phyloP scores from a whole-genome alignment of 1,140 invertebrate species.

The Drosophila persimilis region DNA sequence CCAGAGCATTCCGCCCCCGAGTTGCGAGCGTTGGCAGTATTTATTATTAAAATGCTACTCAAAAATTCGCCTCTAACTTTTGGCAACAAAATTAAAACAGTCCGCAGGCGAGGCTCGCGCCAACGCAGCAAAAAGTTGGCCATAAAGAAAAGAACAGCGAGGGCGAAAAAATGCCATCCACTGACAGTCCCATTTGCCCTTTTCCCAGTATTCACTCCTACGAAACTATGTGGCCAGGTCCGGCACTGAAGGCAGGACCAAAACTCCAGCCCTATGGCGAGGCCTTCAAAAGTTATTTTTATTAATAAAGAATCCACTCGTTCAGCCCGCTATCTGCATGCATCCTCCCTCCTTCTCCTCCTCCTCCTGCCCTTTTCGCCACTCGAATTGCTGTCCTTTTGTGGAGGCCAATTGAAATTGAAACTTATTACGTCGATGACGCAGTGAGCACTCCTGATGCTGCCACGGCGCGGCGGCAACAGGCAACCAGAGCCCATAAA shows the following conservation, averaged over 20 bases:
- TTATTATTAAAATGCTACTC: constrained; percentile 78
- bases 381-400: constrained; percentile 37
- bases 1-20: constrained; percentile 13
- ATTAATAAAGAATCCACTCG: constrained; percentile 62
- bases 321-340: constrained; percentile 10
- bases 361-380: not conserved
- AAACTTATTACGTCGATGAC: constrained; percentile 69
- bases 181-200: constrained; percentile 20
- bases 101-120: constrained; percentile 36
- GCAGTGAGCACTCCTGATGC: constrained; percentile 10
- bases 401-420: constrained; percentile 69
- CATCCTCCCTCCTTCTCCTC: no score
- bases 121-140: constrained; percentile 63
- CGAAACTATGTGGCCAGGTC: constrained; percentile 46
- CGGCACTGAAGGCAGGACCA: not conserved
- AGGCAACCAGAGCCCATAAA: constrained; percentile 29
- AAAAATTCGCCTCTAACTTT: constrained; percentile 63
- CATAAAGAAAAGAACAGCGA: constrained; percentile 44
- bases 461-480: constrained; percentile 14
- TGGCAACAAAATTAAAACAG: constrained; percentile 69
- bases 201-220: constrained; percentile 11
- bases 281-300: constrained; percentile 44
- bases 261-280: constrained; percentile 13
- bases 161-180: constrained; percentile 12
- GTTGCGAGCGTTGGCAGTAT: constrained; percentile 52